Evolutionary conservation across 2,113 vertebrate genomes (phyloP).

Genomic region (Boulengeromyrus knoepffleri): DNA sequence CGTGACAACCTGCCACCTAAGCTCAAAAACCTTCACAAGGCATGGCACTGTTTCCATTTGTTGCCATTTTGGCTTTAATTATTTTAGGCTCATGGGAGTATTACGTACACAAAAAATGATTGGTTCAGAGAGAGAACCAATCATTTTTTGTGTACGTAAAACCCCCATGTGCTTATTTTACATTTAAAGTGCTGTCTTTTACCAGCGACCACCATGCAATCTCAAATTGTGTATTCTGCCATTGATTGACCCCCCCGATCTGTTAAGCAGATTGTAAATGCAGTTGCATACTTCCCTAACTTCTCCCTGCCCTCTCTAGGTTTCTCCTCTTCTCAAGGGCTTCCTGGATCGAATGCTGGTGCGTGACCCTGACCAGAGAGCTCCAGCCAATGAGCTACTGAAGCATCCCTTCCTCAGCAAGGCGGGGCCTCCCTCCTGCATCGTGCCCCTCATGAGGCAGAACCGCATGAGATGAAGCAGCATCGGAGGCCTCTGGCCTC

Average conservation of each 20-base stretch:
- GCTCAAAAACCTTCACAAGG: constrained; percentile 89
- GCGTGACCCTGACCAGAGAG: constrained; percentile 76
- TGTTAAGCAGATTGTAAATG: neutral
- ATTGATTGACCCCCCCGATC: neutral
- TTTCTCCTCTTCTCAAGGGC: constrained; percentile 80
- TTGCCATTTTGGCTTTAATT: neutral
- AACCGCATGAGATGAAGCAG: constrained; percentile 77
- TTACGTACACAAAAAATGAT: no score
- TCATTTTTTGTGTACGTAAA: no score
- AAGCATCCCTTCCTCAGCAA: constrained; percentile 82
- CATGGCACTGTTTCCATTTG: constrained; percentile 32
- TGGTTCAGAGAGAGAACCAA: no score
- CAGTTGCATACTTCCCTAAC: neutral
- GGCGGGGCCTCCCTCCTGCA: constrained; percentile 78
- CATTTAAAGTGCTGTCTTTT: neutral
- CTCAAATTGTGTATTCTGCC: neutral
- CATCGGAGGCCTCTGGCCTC: neutral
- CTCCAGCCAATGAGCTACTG: constrained; percentile 74
- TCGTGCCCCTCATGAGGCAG: constrained; percentile 88
- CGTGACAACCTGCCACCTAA: constrained; percentile 89
- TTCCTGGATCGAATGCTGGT: constrained; percentile 87
- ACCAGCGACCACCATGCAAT: neutral
- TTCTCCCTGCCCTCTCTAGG: constrained; percentile 45
- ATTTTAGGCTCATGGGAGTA: neutral
- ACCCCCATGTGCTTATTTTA: neutral